Percentiles rank a stretch among this genome's conserved stretches.
Evolutionary conservation across 1,140 invertebrate species (phyloP).

Genomic region (Ditylenchus dipsaci): DNA sequence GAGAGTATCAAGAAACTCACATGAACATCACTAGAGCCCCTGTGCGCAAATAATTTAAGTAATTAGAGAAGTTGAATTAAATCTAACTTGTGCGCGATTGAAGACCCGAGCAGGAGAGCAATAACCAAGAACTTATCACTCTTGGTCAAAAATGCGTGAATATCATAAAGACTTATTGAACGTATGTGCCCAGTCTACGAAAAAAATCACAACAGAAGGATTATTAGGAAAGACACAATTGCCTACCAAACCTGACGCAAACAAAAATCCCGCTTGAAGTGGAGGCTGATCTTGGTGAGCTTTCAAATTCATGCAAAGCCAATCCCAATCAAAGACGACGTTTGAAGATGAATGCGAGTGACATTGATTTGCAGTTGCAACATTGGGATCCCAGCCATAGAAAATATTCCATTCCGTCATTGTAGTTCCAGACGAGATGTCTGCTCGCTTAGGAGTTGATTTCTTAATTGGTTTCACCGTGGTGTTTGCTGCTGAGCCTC

Average conservation of each 20-base stretch:
- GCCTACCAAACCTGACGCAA: conserved; percentile 31
- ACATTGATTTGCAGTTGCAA: neutral
- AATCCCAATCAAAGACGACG: conserved; percentile 28
- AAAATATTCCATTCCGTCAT: neutral
- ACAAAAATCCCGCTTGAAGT: conserved; percentile 24
- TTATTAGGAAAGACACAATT: neutral
- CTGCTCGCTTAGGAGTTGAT: neutral
- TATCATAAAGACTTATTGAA: conserved; percentile 32
- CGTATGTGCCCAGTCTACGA: neutral
- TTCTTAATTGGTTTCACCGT: neutral
- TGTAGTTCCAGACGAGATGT: conserved; percentile 1
- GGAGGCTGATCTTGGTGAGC: conserved; percentile 25
- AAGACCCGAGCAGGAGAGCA: conserved; percentile 30
- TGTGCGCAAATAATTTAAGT: too few relatives aligned
- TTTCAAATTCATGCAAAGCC: conserved; percentile 27
- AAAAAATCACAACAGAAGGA: neutral
- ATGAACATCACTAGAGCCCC: conserved; percentile 39
- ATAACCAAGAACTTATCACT: conserved; percentile 35
- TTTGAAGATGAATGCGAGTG: neutral
- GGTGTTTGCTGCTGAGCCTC: neutral
- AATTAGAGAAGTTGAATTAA: too few relatives aligned
- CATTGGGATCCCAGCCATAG: neutral
- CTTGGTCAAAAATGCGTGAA: conserved; percentile 37
- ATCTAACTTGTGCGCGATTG: conserved; percentile 36
- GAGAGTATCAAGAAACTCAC: conserved; percentile 9